Evolutionary conservation across 2,888 invertebrate genomes (phyloP).

Genomic region (Andrena dorsata): DNA sequence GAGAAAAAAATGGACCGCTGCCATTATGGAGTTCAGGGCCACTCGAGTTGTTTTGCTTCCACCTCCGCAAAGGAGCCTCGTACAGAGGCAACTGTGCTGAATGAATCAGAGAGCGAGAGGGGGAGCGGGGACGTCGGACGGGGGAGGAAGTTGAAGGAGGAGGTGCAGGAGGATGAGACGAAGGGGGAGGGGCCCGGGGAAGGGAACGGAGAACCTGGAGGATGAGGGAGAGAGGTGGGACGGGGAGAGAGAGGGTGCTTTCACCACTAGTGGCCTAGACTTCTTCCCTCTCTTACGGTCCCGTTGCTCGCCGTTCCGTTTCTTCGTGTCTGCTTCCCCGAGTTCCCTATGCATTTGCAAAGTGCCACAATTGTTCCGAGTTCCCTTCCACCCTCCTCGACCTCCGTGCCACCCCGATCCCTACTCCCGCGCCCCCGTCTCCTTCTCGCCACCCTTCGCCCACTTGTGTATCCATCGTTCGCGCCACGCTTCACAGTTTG

Average conservation of each 20-base stretch:
- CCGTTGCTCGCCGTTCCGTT: conserved; percentile 65
- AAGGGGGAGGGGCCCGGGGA: conserved; percentile 33
- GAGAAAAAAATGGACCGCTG: conserved; percentile 76
- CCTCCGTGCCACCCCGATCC: neutral
- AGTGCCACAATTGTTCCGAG: conserved; percentile 64
- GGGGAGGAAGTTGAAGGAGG: conserved; percentile 40
- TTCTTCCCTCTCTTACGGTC: conserved; percentile 65
- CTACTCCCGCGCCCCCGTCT: conserved; percentile 12
- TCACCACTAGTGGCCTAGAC: conserved; percentile 76
- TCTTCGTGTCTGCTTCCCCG: conserved; percentile 62
- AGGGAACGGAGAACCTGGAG: conserved; percentile 19
- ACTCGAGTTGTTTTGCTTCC: conserved; percentile 80
- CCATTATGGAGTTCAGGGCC: conserved; percentile 81
- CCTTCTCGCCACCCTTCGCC: conserved; percentile 27
- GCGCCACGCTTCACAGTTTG: conserved; percentile 52
- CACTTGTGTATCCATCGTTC: conserved; percentile 56
- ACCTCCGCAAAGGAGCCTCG: conserved; percentile 75
- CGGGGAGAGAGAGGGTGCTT: conserved; percentile 71
- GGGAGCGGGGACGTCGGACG: conserved; percentile 12
- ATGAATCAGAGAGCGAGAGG: conserved; percentile 72
- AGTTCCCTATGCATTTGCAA: conserved; percentile 68
- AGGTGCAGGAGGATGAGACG: conserved; percentile 18
- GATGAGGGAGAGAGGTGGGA: conserved; percentile 30
- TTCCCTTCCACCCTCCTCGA: neutral
- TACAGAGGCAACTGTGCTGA: conserved; percentile 76